Evolutionary conservation across 2,113 vertebrate species (phyloP).

Genomic region (Rafetus swinhoei): DNA sequence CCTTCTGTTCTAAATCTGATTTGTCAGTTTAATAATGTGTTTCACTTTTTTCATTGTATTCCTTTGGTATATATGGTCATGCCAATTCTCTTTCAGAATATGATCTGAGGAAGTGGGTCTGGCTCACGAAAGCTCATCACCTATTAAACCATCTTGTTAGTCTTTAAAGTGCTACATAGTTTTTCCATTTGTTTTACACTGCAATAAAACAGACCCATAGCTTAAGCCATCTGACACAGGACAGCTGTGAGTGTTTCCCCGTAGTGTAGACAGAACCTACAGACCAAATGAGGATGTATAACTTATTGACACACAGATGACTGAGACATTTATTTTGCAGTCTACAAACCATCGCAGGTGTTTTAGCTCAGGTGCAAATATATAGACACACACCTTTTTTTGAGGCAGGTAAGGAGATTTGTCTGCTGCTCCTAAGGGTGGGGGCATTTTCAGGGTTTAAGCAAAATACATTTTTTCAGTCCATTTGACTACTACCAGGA

Average conservation of each 20-base stretch:
- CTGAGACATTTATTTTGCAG: constrained; percentile 45
- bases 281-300: constrained; percentile 28
- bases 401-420: constrained; percentile 38
- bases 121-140: no score
- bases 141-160: no score
- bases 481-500: constrained; percentile 21
- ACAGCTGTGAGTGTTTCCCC: not conserved
- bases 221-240: not conserved
- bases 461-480: not conserved
- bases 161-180: no score
- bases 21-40: no score
- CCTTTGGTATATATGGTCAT: no score
- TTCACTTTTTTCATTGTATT: no score
- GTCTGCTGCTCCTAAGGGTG: constrained; percentile 41
- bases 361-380: not conserved
- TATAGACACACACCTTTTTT: not conserved
- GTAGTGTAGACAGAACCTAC: not conserved
- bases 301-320: constrained; percentile 42
- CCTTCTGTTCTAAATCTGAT: no score
- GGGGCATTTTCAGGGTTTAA: constrained; percentile 25
- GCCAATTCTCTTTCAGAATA: no score
- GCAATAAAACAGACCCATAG: not conserved
- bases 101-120: no score
- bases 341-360: constrained; percentile 46
- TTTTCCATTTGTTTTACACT: not conserved